These are phyloP conservation scores for Helicoverpa assulta DNA, from an alignment of 2,888 invertebrate species.

Conservation along the genomic window DNA sequence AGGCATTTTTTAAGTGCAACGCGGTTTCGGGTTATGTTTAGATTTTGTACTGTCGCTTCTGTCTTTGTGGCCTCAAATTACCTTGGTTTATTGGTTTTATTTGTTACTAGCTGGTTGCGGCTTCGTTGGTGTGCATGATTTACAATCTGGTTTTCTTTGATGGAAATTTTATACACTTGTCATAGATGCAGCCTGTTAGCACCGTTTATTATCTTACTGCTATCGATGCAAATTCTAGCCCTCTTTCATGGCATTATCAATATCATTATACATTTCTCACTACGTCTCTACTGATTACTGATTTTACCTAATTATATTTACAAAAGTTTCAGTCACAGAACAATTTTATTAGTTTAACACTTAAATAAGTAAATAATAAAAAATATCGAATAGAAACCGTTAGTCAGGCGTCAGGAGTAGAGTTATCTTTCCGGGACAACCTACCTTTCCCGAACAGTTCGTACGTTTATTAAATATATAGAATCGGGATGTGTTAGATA, in stretches of 20 bases:
- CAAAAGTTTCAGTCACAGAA: conserved; percentile 25
- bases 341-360: conserved; percentile 48
- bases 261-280: conserved; percentile 4
- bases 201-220: background rate
- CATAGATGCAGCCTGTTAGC: background rate
- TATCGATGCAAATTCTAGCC: background rate
- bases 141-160: conserved; percentile 23
- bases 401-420: conserved; percentile 71
- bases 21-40: conserved; percentile 81
- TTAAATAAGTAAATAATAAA: conserved; percentile 71
- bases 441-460: conserved; percentile 46
- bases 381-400: conserved; percentile 70
- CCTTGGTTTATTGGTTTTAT: conserved; percentile 53
- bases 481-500: background rate
- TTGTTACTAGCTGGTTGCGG: conserved; percentile 29
- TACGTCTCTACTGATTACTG: conserved; percentile 6
- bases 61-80: conserved; percentile 69
- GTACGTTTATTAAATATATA: conserved; percentile 49
- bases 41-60: conserved; percentile 73
- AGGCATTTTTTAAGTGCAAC: conserved; percentile 81
- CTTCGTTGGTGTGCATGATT: conserved; percentile 26
- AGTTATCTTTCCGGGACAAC: conserved; percentile 61
- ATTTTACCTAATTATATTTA: conserved; percentile 31
- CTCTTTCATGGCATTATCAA: background rate
- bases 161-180: background rate